Percentiles rank a stretch among this genome's conserved stretches.
phyloP scores from a whole-genome alignment of 2,113 vertebrate species.

The Callopanchax toddi region DNA sequence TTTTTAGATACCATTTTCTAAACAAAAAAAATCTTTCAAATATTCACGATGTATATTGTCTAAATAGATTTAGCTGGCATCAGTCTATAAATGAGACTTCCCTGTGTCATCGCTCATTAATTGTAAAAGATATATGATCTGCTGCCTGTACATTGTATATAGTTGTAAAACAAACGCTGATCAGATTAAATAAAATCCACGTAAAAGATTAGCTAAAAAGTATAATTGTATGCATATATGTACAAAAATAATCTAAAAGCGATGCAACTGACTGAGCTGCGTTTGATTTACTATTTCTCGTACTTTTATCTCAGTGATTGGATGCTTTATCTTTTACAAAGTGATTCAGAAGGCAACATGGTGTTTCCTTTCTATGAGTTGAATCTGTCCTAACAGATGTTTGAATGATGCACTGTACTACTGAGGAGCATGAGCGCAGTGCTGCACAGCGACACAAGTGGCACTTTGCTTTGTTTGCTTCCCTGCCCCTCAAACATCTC shows the following conservation, averaged over 20 bases:
- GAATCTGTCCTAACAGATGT: slow-evolving; percentile 36
- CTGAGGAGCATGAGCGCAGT: slow-evolving; percentile 65
- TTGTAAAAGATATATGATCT: slow-evolving; percentile 82
- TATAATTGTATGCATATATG: slow-evolving; percentile 79
- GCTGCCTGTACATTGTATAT: slow-evolving; percentile 88
- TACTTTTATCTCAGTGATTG: slow-evolving; percentile 14
- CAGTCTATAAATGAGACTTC: slow-evolving; percentile 62
- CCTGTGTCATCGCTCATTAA: slow-evolving; percentile 77
- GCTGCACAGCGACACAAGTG: slow-evolving; percentile 48
- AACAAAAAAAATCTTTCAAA: slow-evolving; percentile 69
- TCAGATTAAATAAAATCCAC: slow-evolving; percentile 80
- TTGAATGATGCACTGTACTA: slow-evolving; percentile 65
- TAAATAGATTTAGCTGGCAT: slow-evolving; percentile 70
- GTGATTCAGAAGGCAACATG: neutral
- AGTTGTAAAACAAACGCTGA: slow-evolving; percentile 83
- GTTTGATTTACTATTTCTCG: slow-evolving; percentile 55
- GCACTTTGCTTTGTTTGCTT: slow-evolving; percentile 48
- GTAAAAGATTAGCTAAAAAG: slow-evolving; percentile 74
- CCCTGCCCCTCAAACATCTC: slow-evolving; percentile 23
- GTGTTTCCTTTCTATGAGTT: slow-evolving; percentile 13
- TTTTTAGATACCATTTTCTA: slow-evolving; percentile 82
- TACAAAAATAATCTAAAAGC: slow-evolving; percentile 69
- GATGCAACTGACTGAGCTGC: slow-evolving; percentile 67
- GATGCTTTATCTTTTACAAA: neutral
- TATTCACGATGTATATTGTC: slow-evolving; percentile 78